Base-by-base conservation (phyloP, 1,140 invertebrate species). In the Archivesica marissinica region DNA sequence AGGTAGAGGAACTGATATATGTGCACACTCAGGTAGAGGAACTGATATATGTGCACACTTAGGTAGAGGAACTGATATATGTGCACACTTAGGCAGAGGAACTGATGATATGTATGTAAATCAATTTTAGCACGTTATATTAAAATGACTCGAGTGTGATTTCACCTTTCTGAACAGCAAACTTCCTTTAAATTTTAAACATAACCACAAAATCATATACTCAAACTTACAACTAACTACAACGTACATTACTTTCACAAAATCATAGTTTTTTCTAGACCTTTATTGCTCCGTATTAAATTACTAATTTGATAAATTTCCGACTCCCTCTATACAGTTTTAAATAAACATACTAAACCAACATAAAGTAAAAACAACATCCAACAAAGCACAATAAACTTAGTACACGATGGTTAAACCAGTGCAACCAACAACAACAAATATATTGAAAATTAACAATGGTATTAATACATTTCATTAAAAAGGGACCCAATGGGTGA, bases 331-430 rank as follows among this genome's bases (percentile, higher is more conserved):
- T 64, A 35, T 64, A 64, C 59, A 64, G 3, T 33, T 35, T 64
- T 64, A 33, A 64, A 64, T 64, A 64, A 64, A 64, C 59, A 25
- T 64, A 64, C 23, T 35, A 33, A 64, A 64, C 25, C 54, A 30
- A 59, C 54, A 11, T 64, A 64, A 64, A 64, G 33, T 64, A 64
- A 52, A 52, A 64, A 64, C 59, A 64, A 64, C 59, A 64, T 35
- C 59, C 38, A 64, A 64, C 59, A 54, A 54, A 54, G n/a, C 15
- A 54, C 15, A 54, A 13, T 28, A 35, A 64, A 64, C 59, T 64
- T 6, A 64, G 23, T 64, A 64, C 59, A 64, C 2, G 28, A 35
- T 64, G n/a, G 2, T 7, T 64, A 35, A 64, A 64, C 30, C 4
- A 52, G 4, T 52, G 3, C 2, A n/a, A 35, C n/a, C n/a, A n/a